Conservation (phyloP, 2,113 vertebrate species). For the Siniperca chuatsi region DNA sequence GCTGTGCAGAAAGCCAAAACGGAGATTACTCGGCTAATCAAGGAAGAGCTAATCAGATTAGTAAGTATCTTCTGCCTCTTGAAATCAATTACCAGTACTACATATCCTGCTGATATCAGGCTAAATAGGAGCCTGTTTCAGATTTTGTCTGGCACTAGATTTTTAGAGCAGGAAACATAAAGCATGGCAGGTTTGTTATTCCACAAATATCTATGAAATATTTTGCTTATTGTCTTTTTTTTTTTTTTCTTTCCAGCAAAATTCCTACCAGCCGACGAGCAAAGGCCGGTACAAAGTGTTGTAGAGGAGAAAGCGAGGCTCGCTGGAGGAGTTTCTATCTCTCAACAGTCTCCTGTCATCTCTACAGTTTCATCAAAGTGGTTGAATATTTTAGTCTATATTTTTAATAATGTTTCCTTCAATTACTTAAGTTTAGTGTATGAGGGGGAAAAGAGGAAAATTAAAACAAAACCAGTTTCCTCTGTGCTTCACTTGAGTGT, state of each 20-base stretch:
- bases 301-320: conserved; percentile 76
- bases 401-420: conserved; percentile 56
- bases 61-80: conserved; percentile 82
- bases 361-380: conserved; percentile 28
- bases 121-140: not conserved
- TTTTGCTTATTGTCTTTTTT: conserved; percentile 13
- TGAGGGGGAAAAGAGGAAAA: too few relatives aligned
- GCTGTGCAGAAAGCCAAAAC: conserved; percentile 99
- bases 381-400: conserved; percentile 66
- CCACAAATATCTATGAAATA: not conserved
- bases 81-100: not conserved
- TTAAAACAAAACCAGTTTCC: not conserved
- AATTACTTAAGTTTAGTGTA: not conserved
- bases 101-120: not conserved
- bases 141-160: not conserved
- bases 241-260: conserved; percentile 88
- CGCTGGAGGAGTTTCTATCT: conserved; percentile 8
- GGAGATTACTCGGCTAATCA: conserved; percentile 97
- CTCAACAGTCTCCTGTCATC: not conserved
- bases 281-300: conserved; percentile 99
- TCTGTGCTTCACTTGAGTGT: conserved; percentile 1
- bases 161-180: not conserved
- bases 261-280: conserved; percentile 98
- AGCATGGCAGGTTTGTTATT: not conserved
- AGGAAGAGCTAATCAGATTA: conserved; percentile 98